These are phyloP conservation scores for Oncorhynchus keta DNA, from an alignment of 2,113 vertebrate species.

Conservation along the genomic window DNA sequence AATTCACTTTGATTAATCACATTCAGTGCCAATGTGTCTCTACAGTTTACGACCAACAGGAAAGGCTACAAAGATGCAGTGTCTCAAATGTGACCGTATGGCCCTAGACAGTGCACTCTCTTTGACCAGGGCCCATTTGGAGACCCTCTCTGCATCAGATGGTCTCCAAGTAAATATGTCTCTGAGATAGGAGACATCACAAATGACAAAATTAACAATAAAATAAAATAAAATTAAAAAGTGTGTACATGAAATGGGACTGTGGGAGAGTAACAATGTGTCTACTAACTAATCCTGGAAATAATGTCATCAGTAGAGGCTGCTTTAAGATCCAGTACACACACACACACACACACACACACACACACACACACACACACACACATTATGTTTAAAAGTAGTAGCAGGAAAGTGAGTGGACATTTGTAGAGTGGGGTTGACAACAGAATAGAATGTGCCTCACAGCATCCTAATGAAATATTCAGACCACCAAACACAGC, in stretches of 20 bases:
- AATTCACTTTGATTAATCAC: background rate
- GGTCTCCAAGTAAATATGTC: background rate
- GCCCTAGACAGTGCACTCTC: background rate
- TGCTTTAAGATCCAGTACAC: too few species aligned
- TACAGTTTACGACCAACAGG: background rate
- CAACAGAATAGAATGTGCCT: background rate
- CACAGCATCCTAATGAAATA: slow-evolving; percentile 32
- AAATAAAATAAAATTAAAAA: too few species aligned
- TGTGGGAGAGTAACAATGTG: too few species aligned
- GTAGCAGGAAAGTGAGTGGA: too few species aligned
- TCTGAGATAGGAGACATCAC: background rate
- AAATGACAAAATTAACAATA: background rate
- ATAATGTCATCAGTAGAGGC: too few species aligned
- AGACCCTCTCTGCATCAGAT: background rate
- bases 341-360: too few species aligned
- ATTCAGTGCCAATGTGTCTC: background rate
- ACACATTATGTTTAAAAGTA: too few species aligned
- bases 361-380: too few species aligned
- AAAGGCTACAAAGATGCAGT: background rate
- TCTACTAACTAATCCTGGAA: too few species aligned
- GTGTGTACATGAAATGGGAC: too few species aligned
- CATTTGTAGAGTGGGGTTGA: too few species aligned
- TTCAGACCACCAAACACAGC: slow-evolving; percentile 19
- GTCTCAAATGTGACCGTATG: too few species aligned
- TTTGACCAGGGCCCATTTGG: background rate